Evolutionary conservation across 2,888 invertebrate genomes (phyloP), one percentile per base, ranked within the genome.

Genomic region (Stegophylla sp.): DNA sequence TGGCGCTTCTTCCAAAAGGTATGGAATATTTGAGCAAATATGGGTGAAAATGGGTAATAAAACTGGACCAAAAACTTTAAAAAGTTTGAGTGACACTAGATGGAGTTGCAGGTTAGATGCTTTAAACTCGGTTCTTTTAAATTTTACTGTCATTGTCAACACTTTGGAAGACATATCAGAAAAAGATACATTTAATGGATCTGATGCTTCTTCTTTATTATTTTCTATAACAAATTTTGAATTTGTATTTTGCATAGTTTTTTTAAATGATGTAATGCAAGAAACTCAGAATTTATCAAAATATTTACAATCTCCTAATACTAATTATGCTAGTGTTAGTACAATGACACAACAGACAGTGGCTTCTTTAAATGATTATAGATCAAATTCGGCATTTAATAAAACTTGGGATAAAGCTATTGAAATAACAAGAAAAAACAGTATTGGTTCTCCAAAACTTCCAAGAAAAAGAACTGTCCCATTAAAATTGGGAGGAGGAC

Each of bases 11-110:
- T 59, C 13, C 26, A 59, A 59, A 59, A 59, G 23, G 26, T 28
- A 59, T 26, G 59, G 5, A 59, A 59, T 59, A 59, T 59, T 59
- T 59, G 59, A 59, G 59, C 0, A 59, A 59, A 43, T 43, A 43
- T 43, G 7, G 43, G 10, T 43, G 10, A 43, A 43, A 43, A 10
- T 43, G 43, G 43, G 26, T 1, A 5, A 59, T 59, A 59, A 59
- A 28, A 56, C 2, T 20, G 23, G 3, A 23, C 56, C 56, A 56
- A 56, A 20, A 56, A 56, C 20, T 20, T 56, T 56, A 23, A 56
- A 56, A 56, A 56, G 56, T 20, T 20, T 56, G 23, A 56, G 56
- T 23, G 56, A 56, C 5, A 56, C 56, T 10, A 20, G 56, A 20
- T 20, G 23, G 20, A 56, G 56, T 56, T 56, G 56, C 23, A 26